phyloP scores from a whole-genome alignment of 2,113 vertebrate species.

The Takifugu flavidus region DNA sequence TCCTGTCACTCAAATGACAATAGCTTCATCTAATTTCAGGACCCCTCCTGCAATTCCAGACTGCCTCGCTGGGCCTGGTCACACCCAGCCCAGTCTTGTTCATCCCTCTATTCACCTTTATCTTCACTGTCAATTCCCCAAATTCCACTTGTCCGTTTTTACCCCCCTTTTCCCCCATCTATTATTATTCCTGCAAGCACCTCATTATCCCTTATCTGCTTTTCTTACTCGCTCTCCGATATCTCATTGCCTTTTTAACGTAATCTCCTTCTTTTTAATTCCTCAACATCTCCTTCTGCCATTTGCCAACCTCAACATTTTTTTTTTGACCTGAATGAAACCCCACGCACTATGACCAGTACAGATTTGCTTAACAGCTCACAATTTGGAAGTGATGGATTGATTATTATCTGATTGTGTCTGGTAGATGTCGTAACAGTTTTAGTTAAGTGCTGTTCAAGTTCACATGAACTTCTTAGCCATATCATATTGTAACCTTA shows the following conservation, averaged over 20 bases:
- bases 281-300: constrained; percentile 19
- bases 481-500: not conserved
- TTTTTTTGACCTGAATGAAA: constrained; percentile 33
- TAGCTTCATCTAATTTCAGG: constrained; percentile 24
- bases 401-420: constrained; percentile 20
- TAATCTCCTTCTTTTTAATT: constrained; percentile 37
- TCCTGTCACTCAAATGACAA: constrained; percentile 28
- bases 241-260: constrained; percentile 29
- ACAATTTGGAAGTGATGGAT: constrained; percentile 7
- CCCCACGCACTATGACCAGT: not conserved
- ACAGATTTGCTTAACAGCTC: too few species aligned
- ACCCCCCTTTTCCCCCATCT: constrained; percentile 26
- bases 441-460: constrained; percentile 28
- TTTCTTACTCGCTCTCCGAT: constrained; percentile 48
- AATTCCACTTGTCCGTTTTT: constrained; percentile 43
- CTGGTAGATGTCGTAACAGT: constrained; percentile 24
- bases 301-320: constrained; percentile 13
- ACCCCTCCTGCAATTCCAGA: constrained; percentile 15
- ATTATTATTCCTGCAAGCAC: constrained; percentile 38
- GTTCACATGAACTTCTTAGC: too few species aligned
- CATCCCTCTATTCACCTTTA: constrained; percentile 40
- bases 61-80: constrained; percentile 29
- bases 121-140: constrained; percentile 32
- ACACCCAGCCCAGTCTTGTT: constrained; percentile 14
- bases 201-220: constrained; percentile 63